These are phyloP conservation scores for Amblyjoppa fuscipennis DNA, from an alignment of 2,888 invertebrate genomes.

Conservation along the genomic window DNA sequence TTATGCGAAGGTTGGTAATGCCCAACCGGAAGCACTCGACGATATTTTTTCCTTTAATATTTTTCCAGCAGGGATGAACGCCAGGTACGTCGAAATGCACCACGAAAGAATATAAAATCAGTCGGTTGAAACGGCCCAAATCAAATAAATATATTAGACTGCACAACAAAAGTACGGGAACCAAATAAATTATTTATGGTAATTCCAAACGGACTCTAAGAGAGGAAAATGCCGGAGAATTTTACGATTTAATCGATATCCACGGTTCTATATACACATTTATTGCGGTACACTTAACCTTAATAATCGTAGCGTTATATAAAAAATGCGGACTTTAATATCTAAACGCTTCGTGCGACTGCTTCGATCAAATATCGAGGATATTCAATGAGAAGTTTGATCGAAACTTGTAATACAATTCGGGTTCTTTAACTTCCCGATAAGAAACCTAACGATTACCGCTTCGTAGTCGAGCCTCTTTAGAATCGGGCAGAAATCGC, in stretches of 20 bases:
- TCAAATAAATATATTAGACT: too few species aligned
- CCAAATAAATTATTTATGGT: neutral
- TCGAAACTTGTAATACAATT: neutral
- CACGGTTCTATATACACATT: conserved; percentile 11
- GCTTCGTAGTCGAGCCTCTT: neutral
- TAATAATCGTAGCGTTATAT: neutral
- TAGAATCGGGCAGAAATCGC: neutral
- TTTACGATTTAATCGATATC: neutral
- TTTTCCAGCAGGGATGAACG: too few species aligned
- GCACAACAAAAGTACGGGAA: neutral
- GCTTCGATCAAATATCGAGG: neutral
- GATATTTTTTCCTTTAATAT: too few species aligned
- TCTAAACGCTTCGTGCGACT: neutral
- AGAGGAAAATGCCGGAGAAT: neutral
- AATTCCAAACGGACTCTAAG: too few species aligned
- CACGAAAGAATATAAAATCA: too few species aligned
- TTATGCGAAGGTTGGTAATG: too few species aligned
- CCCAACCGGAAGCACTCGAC: too few species aligned
- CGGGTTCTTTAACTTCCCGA: neutral
- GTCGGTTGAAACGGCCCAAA: too few species aligned
- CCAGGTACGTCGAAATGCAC: too few species aligned
- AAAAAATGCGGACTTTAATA: conserved; percentile 35
- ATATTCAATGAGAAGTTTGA: neutral
- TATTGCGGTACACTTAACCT: conserved; percentile 5
- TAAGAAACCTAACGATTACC: neutral